Evolutionary conservation across 1,140 invertebrate species (phyloP), one percentile per base, ranked within the genome.

Genomic region (Drosophila orena): DNA sequence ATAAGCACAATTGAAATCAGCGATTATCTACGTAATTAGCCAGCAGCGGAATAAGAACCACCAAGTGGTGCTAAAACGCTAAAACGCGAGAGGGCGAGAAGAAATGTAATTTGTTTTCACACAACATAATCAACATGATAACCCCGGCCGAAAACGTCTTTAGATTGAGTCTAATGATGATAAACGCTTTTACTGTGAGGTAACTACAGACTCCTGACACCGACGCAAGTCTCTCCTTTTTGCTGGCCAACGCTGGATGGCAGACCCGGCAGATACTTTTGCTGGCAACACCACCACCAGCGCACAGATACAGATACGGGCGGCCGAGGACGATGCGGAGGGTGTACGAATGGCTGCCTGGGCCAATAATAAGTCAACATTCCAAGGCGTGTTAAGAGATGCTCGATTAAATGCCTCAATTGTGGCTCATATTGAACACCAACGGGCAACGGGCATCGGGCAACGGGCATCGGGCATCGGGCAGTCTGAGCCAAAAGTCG

Each of bases 161-260:
- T 91, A 91, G 91, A 91, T 91, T 91, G 90, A 91, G 90, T 91
- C 91, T 91, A 91, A 91, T 91, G 90, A 91, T 91, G 90, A 91
- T 91, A 90, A 90, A 91, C 90, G 91, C 83, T 91, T 90, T 91
- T 90, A 89, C 85, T 89, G 84, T 89, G 85, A 90, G 85, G 85
- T 89, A 89, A 89, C 84, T 89, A 89, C 77, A 89, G 84, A 89
- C 84, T 89, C 74, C 83, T 89, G 79, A 84, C 84, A 89, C 84
- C 84, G 84, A 89, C 84, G 80, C 79, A 65, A 58, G 30, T n/a
- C 52, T 35, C 58, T 27, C 27, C 14, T 24, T 24, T 24, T 24
- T 24, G 47, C 7, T 5, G 47, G 47, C 43, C 10, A 46, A 46
- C 43, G 14, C 12, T 14, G 37, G 20, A 24, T 24, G 43, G 24